These are phyloP conservation scores for Cyprinella venusta DNA, from an alignment of 2,797 vertebrate species.

Conservation along the genomic window DNA sequence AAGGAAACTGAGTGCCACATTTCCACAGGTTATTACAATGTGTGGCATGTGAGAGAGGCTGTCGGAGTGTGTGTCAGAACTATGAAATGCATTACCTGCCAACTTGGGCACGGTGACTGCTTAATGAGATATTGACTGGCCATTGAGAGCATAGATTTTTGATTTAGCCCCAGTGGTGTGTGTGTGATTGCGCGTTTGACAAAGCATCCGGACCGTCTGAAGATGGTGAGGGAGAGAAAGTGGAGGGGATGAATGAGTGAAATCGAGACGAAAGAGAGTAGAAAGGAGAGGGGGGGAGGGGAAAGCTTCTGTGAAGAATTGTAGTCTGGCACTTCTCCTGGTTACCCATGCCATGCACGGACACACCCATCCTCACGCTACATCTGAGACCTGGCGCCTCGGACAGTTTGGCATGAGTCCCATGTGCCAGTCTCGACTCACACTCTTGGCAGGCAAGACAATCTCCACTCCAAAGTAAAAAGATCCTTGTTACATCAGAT, in stretches of 20 bases:
- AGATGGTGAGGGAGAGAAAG: constrained; percentile 23
- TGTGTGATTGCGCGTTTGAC: constrained; percentile 31
- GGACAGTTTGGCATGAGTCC: constrained; percentile 69
- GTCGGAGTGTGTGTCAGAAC: constrained; percentile 41
- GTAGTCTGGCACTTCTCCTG: constrained; percentile 52
- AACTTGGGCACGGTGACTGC: constrained; percentile 72
- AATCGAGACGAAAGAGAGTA: constrained; percentile 25
- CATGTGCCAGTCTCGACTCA: constrained; percentile 68
- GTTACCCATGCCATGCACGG: constrained; percentile 59
- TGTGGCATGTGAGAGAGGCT: constrained; percentile 64
- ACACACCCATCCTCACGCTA: constrained; percentile 61
- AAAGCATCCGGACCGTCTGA: background rate
- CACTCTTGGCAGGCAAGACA: constrained; percentile 66
- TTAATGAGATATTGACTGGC: constrained; percentile 86
- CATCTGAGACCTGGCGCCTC: constrained; percentile 58
- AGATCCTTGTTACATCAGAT: constrained; percentile 68
- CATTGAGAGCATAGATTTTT: constrained; percentile 84
- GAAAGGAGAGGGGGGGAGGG: constrained; percentile 3
- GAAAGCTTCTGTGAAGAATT: constrained; percentile 37
- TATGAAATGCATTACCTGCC: constrained; percentile 73
- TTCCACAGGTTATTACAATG: constrained; percentile 76
- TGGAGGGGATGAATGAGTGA: constrained; percentile 21
- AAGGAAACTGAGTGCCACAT: constrained; percentile 71
- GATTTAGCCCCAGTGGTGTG: constrained; percentile 75
- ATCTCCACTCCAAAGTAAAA: constrained; percentile 19